Conservation (phyloP, 2,113 vertebrate genomes). For the Pygathrix nemaeus region DNA sequence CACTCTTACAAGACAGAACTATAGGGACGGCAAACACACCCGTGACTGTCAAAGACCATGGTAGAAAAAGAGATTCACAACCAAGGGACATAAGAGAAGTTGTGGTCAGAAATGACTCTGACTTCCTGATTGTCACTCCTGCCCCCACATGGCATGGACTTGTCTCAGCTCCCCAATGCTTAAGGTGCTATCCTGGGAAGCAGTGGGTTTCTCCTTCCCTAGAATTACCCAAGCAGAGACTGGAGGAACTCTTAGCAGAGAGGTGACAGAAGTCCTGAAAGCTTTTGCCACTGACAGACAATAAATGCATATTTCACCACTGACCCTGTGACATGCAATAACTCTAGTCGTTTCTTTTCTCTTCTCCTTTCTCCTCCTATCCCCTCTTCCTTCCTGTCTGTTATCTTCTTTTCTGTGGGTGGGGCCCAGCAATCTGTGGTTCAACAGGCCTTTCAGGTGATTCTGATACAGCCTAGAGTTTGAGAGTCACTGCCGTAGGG, state of each 20-base stretch:
- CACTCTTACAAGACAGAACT: no score
- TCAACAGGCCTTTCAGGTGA: neutral
- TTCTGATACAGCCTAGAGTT: neutral
- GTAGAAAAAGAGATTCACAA: neutral
- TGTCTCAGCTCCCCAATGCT: neutral
- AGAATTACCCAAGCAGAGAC: neutral
- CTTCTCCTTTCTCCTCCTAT: no score
- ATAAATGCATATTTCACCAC: neutral
- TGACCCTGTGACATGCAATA: neutral
- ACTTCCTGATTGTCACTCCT: neutral
- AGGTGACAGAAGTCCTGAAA: neutral
- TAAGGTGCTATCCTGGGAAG: neutral
- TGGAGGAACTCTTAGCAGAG: neutral
- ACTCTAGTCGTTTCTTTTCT: neutral
- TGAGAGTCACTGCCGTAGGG: neutral
- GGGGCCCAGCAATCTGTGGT: neutral
- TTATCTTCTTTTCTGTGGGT: neutral
- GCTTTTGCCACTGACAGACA: neutral
- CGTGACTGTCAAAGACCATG: accelerated
- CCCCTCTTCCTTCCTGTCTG: neutral
- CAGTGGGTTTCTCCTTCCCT: neutral
- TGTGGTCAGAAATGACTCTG: neutral
- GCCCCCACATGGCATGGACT: no score
- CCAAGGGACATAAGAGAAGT: no score
- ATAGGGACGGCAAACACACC: accelerated